Evolutionary conservation across 2,888 invertebrate species (phyloP).

Genomic region (Patella depressa): DNA sequence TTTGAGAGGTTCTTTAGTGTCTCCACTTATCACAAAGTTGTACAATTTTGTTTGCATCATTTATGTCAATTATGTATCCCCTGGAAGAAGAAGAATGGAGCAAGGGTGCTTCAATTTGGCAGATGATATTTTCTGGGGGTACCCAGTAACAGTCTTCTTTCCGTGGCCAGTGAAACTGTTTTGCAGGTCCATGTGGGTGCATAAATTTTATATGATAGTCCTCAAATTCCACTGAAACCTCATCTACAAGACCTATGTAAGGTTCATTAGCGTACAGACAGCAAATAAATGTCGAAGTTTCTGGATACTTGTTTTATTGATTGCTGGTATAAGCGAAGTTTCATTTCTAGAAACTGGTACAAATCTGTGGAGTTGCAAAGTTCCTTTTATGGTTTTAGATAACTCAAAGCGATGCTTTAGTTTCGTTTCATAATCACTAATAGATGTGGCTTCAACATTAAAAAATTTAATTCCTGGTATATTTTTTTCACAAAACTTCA

Average conservation of each 20-base stretch:
- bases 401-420: constrained; percentile 5
- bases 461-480: constrained; percentile 13
- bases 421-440: not conserved
- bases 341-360: not conserved
- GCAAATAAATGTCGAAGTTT: not conserved
- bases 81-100: not conserved
- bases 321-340: not conserved
- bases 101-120: not conserved
- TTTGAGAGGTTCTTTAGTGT: not conserved
- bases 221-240: constrained; percentile 10
- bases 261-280: not conserved
- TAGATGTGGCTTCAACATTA: not conserved
- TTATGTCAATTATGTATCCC: not conserved
- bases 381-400: constrained; percentile 5
- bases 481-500: constrained; percentile 11
- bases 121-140: not conserved
- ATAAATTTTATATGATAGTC: not conserved
- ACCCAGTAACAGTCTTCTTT: not conserved
- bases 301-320: not conserved
- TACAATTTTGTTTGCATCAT: not conserved
- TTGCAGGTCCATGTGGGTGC: not conserved
- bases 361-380: not conserved
- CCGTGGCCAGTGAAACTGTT: not conserved
- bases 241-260: constrained; percentile 1
- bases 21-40: not conserved